Conservation (phyloP, 2,797 vertebrate genomes). For the Echeneis naucrates region DNA sequence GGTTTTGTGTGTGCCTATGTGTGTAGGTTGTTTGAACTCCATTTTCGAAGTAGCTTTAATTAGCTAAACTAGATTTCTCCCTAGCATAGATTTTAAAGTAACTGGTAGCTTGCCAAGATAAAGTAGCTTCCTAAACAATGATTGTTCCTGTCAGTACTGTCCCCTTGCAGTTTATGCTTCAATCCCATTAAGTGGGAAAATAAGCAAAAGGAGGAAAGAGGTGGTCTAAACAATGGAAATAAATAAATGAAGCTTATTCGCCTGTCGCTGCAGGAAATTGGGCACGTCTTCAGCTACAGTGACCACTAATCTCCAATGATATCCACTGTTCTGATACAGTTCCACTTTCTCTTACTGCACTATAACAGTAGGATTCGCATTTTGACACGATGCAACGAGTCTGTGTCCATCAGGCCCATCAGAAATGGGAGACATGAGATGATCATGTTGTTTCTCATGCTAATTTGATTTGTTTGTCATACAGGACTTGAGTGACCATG, state of each 20-base stretch:
- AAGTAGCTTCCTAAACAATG: too few relatives aligned
- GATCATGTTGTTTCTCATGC: constrained; percentile 1
- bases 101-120: too few relatives aligned
- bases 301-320: background rate
- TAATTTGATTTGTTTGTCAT: constrained; percentile 18
- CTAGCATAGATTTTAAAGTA: too few relatives aligned
- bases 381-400: background rate
- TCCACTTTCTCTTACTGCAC: background rate
- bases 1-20: too few relatives aligned
- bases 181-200: background rate
- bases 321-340: background rate
- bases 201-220: background rate
- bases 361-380: background rate
- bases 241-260: background rate
- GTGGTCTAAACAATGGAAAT: background rate
- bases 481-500: constrained; percentile 18
- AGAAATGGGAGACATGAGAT: constrained; percentile 11
- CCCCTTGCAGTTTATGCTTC: background rate
- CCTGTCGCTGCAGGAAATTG: background rate
- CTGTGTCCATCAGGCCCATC: constrained; percentile 16
- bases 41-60: too few relatives aligned
- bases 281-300: background rate
- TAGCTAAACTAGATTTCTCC: too few relatives aligned
- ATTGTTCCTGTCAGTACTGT: background rate
- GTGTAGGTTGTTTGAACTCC: too few relatives aligned